Evolutionary conservation across 2,888 invertebrate species (phyloP).

Genomic region (Cerastis leucographa): DNA sequence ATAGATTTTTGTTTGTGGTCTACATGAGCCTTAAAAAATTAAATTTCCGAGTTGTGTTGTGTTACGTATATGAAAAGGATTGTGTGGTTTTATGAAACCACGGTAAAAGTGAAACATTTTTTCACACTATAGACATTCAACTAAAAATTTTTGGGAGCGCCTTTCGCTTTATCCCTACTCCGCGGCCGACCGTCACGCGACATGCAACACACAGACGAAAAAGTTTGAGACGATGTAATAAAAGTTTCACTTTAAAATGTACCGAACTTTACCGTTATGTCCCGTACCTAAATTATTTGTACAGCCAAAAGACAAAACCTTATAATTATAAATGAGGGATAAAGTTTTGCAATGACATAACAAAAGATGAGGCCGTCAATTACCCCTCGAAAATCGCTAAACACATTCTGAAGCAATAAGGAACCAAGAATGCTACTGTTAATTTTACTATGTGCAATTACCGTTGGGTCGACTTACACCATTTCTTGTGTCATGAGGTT

Average conservation of each 20-base stretch:
- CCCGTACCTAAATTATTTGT: not conserved
- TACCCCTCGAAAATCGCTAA: conserved; percentile 4
- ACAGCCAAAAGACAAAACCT: not conserved
- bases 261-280: not conserved
- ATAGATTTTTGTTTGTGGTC: not conserved
- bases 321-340: no score
- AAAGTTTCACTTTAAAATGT: no score
- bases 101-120: no score
- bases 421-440: conserved; percentile 35
- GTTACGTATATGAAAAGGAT: no score
- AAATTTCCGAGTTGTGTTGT: not conserved
- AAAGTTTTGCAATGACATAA: not conserved
- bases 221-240: no score
- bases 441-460: conserved; percentile 45
- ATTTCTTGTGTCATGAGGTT: conserved; percentile 38
- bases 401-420: conserved; percentile 14
- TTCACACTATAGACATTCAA: no score
- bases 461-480: conserved; percentile 38
- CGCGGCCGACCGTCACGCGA: no score
- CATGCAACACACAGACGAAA: no score
- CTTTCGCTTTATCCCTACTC: no score
- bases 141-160: no score
- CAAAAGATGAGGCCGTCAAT: not conserved
- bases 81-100: no score
- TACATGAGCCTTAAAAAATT: not conserved